Conservation (phyloP, 92 coral and sea anemone genomes). For the Pocillopora grandis region DNA sequence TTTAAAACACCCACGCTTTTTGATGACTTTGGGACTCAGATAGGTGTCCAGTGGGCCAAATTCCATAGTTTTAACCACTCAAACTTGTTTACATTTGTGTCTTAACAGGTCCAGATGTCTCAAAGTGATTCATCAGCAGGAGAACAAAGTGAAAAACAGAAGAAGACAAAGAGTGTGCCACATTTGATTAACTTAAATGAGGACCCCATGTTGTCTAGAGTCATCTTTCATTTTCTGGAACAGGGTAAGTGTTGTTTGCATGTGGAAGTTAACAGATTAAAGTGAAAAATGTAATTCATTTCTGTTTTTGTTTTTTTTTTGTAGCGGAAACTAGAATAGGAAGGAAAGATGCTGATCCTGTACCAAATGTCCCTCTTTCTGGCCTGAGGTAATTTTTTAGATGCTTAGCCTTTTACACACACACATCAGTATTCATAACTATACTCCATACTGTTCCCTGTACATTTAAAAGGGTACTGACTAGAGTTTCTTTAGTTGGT, state of each 20-base stretch:
- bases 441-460: no score
- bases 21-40: no score
- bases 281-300: no score
- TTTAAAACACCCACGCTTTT: no score
- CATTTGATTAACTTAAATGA: constrained; percentile 92
- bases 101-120: constrained; percentile 70
- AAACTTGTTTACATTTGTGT: neutral
- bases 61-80: neutral
- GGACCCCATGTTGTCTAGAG: constrained; percentile 93
- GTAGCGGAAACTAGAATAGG: constrained; percentile 86
- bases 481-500: no score
- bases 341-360: constrained; percentile 86
- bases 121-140: constrained; percentile 68
- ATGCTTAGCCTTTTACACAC: neutral
- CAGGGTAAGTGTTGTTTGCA: constrained; percentile 50
- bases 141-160: constrained; percentile 42
- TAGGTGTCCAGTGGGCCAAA: neutral
- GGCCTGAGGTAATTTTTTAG: constrained; percentile 78
- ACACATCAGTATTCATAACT: neutral
- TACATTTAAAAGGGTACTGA: no score
- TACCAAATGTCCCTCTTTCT: constrained; percentile 71
- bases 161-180: constrained; percentile 60
- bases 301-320: neutral
- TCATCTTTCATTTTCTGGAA: constrained; percentile 86
- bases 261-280: neutral